Percentiles rank a stretch among this genome's conserved stretches.
Conservation (phyloP, 2,888 invertebrate genomes). For the Stenodera caucasica region DNA sequence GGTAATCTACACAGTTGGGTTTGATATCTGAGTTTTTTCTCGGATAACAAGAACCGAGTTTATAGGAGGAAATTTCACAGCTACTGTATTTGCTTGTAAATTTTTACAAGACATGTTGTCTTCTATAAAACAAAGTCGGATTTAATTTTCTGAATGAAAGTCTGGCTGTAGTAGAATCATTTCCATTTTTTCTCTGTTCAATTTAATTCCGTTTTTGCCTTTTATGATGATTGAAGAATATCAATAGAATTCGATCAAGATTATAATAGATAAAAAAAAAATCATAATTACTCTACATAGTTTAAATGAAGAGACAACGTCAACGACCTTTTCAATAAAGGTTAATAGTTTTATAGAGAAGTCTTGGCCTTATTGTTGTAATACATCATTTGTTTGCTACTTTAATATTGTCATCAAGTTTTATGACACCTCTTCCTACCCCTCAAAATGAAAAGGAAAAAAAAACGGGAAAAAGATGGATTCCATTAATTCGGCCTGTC, state of each 20-base stretch:
- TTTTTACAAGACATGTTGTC: conserved; percentile 12
- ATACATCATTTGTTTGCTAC: conserved; percentile 9
- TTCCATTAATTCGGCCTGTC: conserved; percentile 15
- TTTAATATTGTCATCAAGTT: conserved; percentile 10
- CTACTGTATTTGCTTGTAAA: conserved; percentile 23
- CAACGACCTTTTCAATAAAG: not conserved
- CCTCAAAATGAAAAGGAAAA: too few relatives aligned
- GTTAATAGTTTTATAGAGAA: conserved; percentile 11
- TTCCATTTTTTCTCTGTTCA: not conserved
- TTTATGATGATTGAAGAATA: not conserved
- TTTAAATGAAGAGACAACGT: not conserved
- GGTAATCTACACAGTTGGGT: conserved; percentile 32
- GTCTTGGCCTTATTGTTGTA: not conserved
- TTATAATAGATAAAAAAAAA: not conserved
- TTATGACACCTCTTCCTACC: conserved; percentile 1
- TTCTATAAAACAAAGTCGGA: not conserved
- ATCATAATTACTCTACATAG: not conserved
- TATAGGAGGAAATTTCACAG: conserved; percentile 25
- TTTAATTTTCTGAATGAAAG: not conserved
- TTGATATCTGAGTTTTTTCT: conserved; percentile 20
- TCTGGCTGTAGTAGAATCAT: not conserved
- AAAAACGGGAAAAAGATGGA: not conserved
- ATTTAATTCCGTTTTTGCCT: not conserved
- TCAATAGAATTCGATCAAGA: not conserved
- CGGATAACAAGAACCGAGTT: not conserved